phyloP scores from a whole-genome alignment of 2,888 invertebrate genomes.

The Cheilosia scutellata region DNA sequence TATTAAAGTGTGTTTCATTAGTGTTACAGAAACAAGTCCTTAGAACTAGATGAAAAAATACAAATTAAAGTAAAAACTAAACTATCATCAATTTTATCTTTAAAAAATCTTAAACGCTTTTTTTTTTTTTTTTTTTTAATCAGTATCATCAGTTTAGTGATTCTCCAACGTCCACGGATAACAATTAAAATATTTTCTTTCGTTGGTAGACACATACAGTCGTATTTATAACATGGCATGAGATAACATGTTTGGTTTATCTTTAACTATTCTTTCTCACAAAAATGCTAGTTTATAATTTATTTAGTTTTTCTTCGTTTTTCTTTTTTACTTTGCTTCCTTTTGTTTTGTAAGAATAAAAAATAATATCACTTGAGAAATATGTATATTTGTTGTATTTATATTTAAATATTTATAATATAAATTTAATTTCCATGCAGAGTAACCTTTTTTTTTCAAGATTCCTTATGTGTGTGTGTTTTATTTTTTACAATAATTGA shows the following conservation, averaged over 20 bases:
- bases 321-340: background rate
- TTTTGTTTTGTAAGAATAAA: constrained; percentile 49
- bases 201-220: constrained; percentile 56
- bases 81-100: constrained; percentile 62
- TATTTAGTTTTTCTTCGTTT: background rate
- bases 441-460: constrained; percentile 5
- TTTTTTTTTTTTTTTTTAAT: constrained; percentile 31
- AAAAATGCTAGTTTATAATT: constrained; percentile 37
- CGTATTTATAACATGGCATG: constrained; percentile 54
- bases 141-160: constrained; percentile 41
- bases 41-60: constrained; percentile 65
- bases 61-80: constrained; percentile 44
- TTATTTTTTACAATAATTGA: constrained; percentile 14
- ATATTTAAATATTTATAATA: constrained; percentile 21
- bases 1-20: constrained; percentile 64
- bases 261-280: constrained; percentile 15
- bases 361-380: constrained; percentile 72
- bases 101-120: constrained; percentile 55
- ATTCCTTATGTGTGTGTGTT: background rate
- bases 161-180: constrained; percentile 22
- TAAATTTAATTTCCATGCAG: constrained; percentile 36
- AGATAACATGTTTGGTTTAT: constrained; percentile 36
- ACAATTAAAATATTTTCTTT: constrained; percentile 29
- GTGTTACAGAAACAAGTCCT: constrained; percentile 70
- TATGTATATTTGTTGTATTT: constrained; percentile 40